Percentiles rank a stretch among this genome's conserved stretches.
Evolutionary conservation across 2,888 invertebrate genomes (phyloP).

Genomic region (Rotaria macrura): DNA sequence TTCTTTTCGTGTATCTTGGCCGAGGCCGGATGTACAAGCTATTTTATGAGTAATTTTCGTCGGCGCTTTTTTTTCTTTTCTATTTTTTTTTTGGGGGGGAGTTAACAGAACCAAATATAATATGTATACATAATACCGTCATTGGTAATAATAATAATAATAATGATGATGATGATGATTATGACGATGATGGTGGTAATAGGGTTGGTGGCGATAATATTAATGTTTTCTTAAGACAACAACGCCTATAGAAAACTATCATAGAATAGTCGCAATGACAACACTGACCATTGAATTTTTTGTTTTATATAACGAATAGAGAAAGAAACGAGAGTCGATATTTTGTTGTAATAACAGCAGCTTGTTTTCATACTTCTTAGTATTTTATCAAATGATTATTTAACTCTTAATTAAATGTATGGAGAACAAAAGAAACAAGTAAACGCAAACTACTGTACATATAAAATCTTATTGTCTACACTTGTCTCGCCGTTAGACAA

Average conservation of each 20-base stretch:
- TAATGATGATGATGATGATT: no score
- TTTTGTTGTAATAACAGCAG: no score
- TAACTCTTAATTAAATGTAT: neutral
- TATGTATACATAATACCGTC: neutral
- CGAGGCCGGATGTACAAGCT: neutral
- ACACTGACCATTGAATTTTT: no score
- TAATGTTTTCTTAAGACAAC: neutral
- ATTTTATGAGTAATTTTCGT: neutral
- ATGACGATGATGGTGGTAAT: neutral
- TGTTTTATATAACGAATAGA: neutral
- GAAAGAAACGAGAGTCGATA: neutral
- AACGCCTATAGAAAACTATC: neutral
- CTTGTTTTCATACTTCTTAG: neutral
- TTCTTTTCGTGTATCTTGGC: neutral
- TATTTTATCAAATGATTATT: neutral
- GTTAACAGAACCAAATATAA: neutral
- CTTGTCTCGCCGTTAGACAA: neutral
- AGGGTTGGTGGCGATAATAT: neutral
- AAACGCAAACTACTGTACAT: neutral
- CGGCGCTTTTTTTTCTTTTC: neutral
- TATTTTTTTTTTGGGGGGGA: neutral
- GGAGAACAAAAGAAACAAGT: neutral
- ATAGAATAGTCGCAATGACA: neutral
- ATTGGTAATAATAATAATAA: neutral
- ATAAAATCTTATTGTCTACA: neutral